phyloP scores from a whole-genome alignment of 1,140 invertebrate genomes.

The Drosophila lacteicornis region DNA sequence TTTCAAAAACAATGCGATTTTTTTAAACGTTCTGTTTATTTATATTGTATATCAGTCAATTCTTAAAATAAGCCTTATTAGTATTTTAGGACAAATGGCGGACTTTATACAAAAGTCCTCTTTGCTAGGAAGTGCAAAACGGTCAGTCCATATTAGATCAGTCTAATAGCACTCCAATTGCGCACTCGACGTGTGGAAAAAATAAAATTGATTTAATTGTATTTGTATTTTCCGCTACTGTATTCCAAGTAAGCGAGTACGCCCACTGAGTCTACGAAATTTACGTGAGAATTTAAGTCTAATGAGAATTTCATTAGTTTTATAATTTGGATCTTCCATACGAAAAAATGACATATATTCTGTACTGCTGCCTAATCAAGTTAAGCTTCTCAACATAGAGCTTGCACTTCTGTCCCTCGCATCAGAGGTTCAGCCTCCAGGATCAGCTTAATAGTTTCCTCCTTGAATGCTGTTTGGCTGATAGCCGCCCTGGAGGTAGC shows the following conservation, averaged over 20 bases:
- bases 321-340: neutral
- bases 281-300: neutral
- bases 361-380: constrained; percentile 39
- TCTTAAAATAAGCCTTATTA: neutral
- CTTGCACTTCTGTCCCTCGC: constrained; percentile 33
- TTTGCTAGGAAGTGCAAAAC: neutral
- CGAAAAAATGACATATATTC: too few relatives aligned
- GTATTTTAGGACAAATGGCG: neutral
- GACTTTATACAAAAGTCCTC: too few relatives aligned
- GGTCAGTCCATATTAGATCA: neutral
- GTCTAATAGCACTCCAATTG: neutral
- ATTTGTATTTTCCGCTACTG: neutral
- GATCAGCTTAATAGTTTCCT: constrained; percentile 37
- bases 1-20: too few relatives aligned
- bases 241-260: neutral
- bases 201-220: neutral
- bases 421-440: constrained; percentile 27
- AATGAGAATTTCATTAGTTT: neutral
- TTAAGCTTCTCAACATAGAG: constrained; percentile 55
- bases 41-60: constrained; percentile 31
- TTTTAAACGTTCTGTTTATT: neutral
- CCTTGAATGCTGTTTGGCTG: constrained; percentile 56
- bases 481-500: constrained; percentile 23
- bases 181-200: neutral
- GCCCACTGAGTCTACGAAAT: neutral